Conservation (phyloP, 2,888 invertebrate species). For the Nemapogon koenigi region DNA sequence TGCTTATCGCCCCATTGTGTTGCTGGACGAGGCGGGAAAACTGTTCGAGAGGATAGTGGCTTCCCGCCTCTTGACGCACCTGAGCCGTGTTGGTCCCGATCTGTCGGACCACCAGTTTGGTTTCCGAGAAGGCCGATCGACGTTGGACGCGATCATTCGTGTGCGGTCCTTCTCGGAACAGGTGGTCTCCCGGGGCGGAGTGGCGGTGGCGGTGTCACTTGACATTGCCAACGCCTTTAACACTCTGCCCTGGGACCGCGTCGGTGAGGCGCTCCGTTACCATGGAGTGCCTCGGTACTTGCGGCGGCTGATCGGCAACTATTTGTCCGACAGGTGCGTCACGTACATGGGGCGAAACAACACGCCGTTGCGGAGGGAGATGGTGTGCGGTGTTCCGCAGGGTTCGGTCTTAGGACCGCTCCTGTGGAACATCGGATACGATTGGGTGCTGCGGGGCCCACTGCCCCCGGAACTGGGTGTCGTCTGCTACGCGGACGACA, state of each 20-base stretch:
- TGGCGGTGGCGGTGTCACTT: slow-evolving; percentile 16
- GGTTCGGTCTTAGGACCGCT: slow-evolving; percentile 15
- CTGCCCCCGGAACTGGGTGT: slow-evolving; percentile 9
- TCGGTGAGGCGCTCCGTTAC: slow-evolving; percentile 16
- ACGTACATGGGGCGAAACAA: too few relatives aligned
- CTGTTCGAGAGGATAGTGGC: too few relatives aligned
- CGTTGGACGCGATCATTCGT: neutral
- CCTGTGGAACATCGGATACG: slow-evolving; percentile 9
- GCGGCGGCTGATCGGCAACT: too few relatives aligned
- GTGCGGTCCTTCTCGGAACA: too few relatives aligned
- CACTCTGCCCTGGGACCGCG: slow-evolving; percentile 17
- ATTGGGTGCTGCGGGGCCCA: slow-evolving; percentile 11
- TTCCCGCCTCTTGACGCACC: too few relatives aligned
- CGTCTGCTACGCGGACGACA: slow-evolving; percentile 15
- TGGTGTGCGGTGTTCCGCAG: too few relatives aligned
- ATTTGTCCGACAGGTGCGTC: too few relatives aligned
- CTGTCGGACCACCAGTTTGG: neutral
- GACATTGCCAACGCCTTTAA: slow-evolving; percentile 21
- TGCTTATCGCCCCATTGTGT: too few relatives aligned
- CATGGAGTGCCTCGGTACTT: slow-evolving; percentile 17
- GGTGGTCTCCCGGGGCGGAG: slow-evolving; percentile 12
- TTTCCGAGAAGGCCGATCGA: neutral
- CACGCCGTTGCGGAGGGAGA: too few relatives aligned
- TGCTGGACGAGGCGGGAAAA: too few relatives aligned
- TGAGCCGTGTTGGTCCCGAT: neutral